Base-by-base conservation (phyloP, 1,140 invertebrate species). In the Drosophila cardini region DNA sequence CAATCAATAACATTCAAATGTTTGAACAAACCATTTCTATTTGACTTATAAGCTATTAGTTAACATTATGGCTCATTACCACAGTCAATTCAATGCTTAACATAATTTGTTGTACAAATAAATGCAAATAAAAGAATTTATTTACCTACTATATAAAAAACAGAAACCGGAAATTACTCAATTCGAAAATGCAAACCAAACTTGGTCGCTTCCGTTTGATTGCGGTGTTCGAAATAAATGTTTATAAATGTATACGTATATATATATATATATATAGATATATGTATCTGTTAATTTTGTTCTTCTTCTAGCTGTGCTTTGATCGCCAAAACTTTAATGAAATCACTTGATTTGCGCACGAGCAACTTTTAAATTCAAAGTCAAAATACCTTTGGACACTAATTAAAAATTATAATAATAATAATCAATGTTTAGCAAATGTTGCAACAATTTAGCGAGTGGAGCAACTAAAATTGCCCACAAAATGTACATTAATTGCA, bases 181-280 rank as follows among this genome's bases (percentile, higher is more conserved):
- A 86, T 64, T 58, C 63, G 75, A 65, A 72, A 70, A 60, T 55
- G 57, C 60, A 72, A 63, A 68, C 63, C 61, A 52, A 84, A 73
- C 76, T 80, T 80, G 63, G 32, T 32, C 57, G 76, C 83, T 86
- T 86, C 83, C 83, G 83, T 89, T 86, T 79, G 72, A 86, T 84
- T 84, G 79, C 80, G 43, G 57, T 11, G 36, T 18, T 40, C 10
- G 32, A 61, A 53, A 26, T 9, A 61, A 60, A 53, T 52, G 10
- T 68, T 45, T 69, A 30, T 72, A 52, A 52, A 72, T 78, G 72
- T 72, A 65, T 48, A 36, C 46, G 1, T 55, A 18, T 34, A 40
- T 10, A 53, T 53, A 21, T 8, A 21, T 50, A 71, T 18, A 21
- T 21, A 2, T n/a, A 26, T 43, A 43, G 30, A 30, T 21, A 30